Evolutionary conservation across 1,140 invertebrate species (phyloP), one percentile per base, ranked within the genome.

Genomic region (Marisa cornuarietis): DNA sequence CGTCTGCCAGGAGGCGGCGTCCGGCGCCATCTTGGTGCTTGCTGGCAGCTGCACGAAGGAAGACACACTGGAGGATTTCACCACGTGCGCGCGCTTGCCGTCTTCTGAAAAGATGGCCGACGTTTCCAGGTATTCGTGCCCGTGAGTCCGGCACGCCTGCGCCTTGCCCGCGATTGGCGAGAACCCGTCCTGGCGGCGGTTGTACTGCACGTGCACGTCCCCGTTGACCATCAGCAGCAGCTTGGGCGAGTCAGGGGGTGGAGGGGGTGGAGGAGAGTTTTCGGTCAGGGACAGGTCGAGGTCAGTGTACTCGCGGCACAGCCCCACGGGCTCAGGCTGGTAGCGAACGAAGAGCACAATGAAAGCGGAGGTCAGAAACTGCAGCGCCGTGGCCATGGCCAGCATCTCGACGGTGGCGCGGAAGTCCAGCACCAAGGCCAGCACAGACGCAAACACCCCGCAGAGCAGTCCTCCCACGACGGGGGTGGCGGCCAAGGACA

Each of bases 321-420:
- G 77, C 20, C 86, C 86, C 51, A 88, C 63, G 68, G 83, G 76
- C 20, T 79, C 79, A 24, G 86, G 68, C 49, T 87, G 85, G 66
- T 88, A 86, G 3, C 85, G 83, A 65, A 98, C 92, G 83, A 97
- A 93, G 22, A 98, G 93, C 8, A 97, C 95, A 79, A 95, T 95
- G 14, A 95, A 94, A 79, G 95, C 95, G 8, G 97, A 96, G 63
- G 96, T 95, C 13, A 95, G 96, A 87, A 97, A 97, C 0, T 96
- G 95, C 79, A 97, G 88, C 22, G 97, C 92, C 0, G 96, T 97
- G 0, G 96, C 96, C 83, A 97, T 96, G 0, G 96, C 96, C 95
- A 97, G 96, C 86, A 97, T 96, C 86, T 98, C 96, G 14, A 98
- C 79, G 52, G 86, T 91, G 85, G 96, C 95, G 85, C 96, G 94